Base-by-base conservation (phyloP, 2,888 invertebrate species). In the Palloptera scutellata region DNA sequence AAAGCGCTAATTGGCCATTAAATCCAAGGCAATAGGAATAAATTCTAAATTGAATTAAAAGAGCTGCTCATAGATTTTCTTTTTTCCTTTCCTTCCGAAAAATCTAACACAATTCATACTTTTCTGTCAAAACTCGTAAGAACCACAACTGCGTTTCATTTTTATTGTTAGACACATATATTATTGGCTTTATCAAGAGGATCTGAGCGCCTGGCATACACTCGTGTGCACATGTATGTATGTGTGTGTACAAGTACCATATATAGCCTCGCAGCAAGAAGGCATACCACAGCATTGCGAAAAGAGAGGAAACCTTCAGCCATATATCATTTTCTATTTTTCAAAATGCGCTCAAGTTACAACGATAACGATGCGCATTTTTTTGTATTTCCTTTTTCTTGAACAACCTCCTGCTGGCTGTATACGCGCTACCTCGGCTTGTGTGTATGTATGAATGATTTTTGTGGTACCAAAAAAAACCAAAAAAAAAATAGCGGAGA, bases 151-250 rank as follows among this genome's bases (percentile, higher is more conserved):
- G 60, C 48, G 60, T 20, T 20, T 19, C 60, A 19, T 48, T 13
- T 48, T 60, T 48, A 20, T n/a, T 60, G 60, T 48, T 60, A 48
- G 60, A 20, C 19, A 60, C 60, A 48, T 60, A 60, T 45, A 60
- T 60, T 60, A 60, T 60, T 60, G 48, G 60, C 60, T 60, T 48
- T 60, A 60, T 60, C 60, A 20, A 17, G 5, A 60, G 60, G 60
- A 60, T 48, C 19, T 60, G 45, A 60, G 54, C 15, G 20, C 8
- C 13, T 30, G n/a, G n/a, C 15, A 59, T 17, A 15, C 59, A 17
- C 15, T 8, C 19, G 17, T 17, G 48, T 19, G 20, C 60, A 17
- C 48, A 60, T 30, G 30, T 30, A 30, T 4, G 30, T 6, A 6
- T 30, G 30, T 30, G 30, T 30, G n/a, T n/a, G n/a, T n/a, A n/a